A percentile compares a stretch with the other conserved stretches of the same genome.
These are phyloP conservation scores for Calidris pygmaea DNA, from an alignment of 2,113 vertebrate genomes.

Conservation along the genomic window DNA sequence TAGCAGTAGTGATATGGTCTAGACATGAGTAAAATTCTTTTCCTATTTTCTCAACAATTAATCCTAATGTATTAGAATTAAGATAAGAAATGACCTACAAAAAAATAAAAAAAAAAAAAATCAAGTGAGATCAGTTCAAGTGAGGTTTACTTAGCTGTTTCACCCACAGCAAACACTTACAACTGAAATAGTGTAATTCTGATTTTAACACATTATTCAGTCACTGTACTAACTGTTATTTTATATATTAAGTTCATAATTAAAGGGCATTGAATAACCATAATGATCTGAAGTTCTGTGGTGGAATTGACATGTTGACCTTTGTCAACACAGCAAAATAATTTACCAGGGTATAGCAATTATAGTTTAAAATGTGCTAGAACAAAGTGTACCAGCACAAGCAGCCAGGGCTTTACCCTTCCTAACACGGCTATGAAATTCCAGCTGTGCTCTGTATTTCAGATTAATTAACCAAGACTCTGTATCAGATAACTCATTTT, in stretches of 20 bases:
- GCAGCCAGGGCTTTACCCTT: not conserved
- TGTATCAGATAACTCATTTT: not conserved
- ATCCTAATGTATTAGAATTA: not conserved
- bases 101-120: not conserved
- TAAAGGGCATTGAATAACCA: not conserved
- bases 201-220: not conserved
- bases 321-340: not conserved
- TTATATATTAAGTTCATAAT: not conserved
- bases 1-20: not conserved
- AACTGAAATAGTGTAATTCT: not conserved
- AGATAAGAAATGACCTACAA: not conserved
- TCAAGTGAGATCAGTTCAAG: not conserved
- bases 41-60: not conserved
- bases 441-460: not conserved
- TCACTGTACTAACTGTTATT: not conserved
- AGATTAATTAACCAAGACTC: not conserved
- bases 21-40: not conserved
- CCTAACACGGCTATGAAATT: fast-evolving
- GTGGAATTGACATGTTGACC: not conserved
- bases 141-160: not conserved
- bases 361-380: not conserved
- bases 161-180: not conserved
- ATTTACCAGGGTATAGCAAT: not conserved
- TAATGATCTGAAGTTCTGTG: not conserved
- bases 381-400: not conserved